Percentiles rank a stretch among this genome's conserved stretches.
Evolutionary conservation across 2,888 invertebrate species (phyloP).

Genomic region (Ptilodon capucinus): DNA sequence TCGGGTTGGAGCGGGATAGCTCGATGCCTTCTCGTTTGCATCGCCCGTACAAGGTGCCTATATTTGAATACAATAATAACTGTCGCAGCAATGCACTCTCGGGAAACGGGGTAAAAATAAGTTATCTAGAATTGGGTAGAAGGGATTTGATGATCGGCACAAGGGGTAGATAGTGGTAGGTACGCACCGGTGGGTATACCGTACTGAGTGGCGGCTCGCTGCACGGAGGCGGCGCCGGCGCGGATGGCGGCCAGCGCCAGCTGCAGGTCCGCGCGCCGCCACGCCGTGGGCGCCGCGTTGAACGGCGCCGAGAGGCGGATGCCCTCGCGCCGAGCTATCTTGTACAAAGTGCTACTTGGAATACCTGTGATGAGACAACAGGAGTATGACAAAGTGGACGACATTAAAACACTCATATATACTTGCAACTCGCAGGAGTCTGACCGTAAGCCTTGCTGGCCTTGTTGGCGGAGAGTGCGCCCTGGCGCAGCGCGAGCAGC

Average conservation of each 20-base stretch:
- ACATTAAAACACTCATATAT: no score
- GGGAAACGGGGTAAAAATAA: no score
- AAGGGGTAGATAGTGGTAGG: no score
- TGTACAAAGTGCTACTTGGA: conserved; percentile 95
- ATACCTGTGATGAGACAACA: conserved; percentile 79
- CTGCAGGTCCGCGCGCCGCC: conserved; percentile 92
- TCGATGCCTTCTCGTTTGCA: conserved; percentile 96
- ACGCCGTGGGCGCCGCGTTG: conserved; percentile 94
- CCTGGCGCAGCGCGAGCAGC: conserved; percentile 90
- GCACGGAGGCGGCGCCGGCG: conserved; percentile 91
- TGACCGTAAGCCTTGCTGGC: conserved; percentile 94
- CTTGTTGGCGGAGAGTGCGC: conserved; percentile 94
- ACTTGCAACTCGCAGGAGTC: no score
- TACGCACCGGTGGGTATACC: conserved; percentile 90
- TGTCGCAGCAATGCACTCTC: no score
- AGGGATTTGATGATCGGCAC: no score
- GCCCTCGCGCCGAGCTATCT: conserved; percentile 94
- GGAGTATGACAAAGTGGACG: no score
- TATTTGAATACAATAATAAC: no score
- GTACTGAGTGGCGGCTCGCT: conserved; percentile 92
- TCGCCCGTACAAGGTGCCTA: conserved; percentile 92
- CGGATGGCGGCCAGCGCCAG: conserved; percentile 92
- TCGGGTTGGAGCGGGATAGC: conserved; percentile 93
- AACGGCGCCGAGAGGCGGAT: conserved; percentile 94
- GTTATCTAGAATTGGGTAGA: no score